phyloP scores from a whole-genome alignment of 1,140 invertebrate genomes.

The Tetramorium alpestre region DNA sequence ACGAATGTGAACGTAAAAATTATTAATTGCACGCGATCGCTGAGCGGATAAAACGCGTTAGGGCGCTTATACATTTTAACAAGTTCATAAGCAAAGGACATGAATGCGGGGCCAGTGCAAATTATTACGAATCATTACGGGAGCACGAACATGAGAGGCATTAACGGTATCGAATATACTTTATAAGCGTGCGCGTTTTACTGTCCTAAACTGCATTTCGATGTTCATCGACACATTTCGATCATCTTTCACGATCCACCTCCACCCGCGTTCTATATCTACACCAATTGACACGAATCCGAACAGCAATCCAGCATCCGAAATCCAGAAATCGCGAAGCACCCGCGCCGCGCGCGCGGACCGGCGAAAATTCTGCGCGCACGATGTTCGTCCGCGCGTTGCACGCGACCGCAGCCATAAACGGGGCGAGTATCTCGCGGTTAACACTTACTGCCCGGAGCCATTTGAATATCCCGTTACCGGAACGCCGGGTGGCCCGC shows the following conservation, averaged over 20 bases:
- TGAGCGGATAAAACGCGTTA: background rate
- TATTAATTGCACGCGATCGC: background rate
- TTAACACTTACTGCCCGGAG: slow-evolving; percentile 12
- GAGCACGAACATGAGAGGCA: slow-evolving; percentile 10
- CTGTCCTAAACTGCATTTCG: slow-evolving; percentile 44
- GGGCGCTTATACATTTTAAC: background rate
- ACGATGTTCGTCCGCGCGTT: background rate
- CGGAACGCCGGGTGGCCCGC: background rate
- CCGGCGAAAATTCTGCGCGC: background rate
- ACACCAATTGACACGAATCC: slow-evolving; percentile 60
- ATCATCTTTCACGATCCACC: slow-evolving; percentile 64
- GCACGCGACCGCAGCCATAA: slow-evolving; percentile 23
- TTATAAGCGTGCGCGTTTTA: slow-evolving; percentile 51
- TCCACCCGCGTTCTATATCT: slow-evolving; percentile 34
- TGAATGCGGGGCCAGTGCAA: background rate
- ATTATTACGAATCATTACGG: slow-evolving; percentile 41
- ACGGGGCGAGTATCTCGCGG: slow-evolving; percentile 13
- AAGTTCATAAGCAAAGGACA: background rate
- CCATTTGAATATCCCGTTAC: slow-evolving; percentile 37
- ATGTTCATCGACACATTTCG: slow-evolving; percentile 22
- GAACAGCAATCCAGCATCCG: slow-evolving; percentile 40
- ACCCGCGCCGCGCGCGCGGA: background rate
- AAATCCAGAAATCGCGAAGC: background rate
- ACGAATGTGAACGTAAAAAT: background rate
- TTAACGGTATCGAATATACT: slow-evolving; percentile 59